Base-by-base conservation (phyloP, 2,888 invertebrate species). In the Arge pagana region DNA sequence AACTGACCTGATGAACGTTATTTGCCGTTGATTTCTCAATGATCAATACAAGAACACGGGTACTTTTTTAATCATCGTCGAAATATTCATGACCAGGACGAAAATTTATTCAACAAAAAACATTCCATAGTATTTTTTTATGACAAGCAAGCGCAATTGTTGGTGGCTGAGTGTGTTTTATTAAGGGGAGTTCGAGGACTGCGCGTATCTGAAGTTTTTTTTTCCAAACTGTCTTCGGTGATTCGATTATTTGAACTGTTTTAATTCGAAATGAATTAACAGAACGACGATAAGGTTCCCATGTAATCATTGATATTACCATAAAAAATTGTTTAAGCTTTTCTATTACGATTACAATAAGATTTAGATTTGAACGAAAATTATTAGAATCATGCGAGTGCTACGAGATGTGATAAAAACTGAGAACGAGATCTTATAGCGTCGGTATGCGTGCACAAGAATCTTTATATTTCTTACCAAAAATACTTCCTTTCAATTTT, bases 121-220 rank as follows among this genome's bases (percentile, higher is more conserved):
- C 45, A 45, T 45, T 45, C 45, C 45, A 45, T 35, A 45, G 21
- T 33, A 45, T 45, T 45, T 33, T 13, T 7, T 33, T 11, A 11
- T 33, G 13, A 33, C 2, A 33, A 33, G 11, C 11, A n/a, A n/a
- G n/a, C n/a, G n/a, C n/a, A n/a, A n/a, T n/a, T n/a, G n/a, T n/a
- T n/a, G n/a, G n/a, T n/a, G n/a, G n/a, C n/a, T n/a, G n/a, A n/a
- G n/a, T n/a, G n/a, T n/a, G n/a, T n/a, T n/a, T n/a, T n/a, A n/a
- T n/a, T n/a, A n/a, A n/a, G n/a, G n/a, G n/a, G n/a, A n/a, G n/a
- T n/a, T n/a, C n/a, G n/a, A n/a, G n/a, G n/a, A 40, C 16, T 40
- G 24, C 7, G n/a, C 15, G 16, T 26, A 23, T 16, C 15, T 24
- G 24, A 16, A 40, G 24, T 40, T 16, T 40, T 15, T 40, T 40